Conservation (phyloP, 1,140 invertebrate species). For the Drosophila pallidifrons region DNA sequence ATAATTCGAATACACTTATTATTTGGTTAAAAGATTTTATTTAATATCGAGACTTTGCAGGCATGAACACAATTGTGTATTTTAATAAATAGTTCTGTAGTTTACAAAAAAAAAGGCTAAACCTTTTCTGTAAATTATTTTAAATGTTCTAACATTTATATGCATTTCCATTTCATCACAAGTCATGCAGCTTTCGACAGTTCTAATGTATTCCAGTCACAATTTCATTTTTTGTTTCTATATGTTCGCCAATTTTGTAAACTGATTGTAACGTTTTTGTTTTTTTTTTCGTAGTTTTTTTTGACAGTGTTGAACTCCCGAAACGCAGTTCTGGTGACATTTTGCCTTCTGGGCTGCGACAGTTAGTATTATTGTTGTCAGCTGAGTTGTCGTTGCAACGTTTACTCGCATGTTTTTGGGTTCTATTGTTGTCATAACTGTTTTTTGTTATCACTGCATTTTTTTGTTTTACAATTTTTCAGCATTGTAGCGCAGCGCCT, state of each 20-base stretch:
- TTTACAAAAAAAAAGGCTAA: no score
- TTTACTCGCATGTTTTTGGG: slow-evolving; percentile 63
- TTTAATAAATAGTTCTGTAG: no score
- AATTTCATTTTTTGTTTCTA: slow-evolving; percentile 51
- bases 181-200: slow-evolving; percentile 43
- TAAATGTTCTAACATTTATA: background rate
- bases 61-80: no score
- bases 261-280: slow-evolving; percentile 55
- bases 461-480: slow-evolving; percentile 12
- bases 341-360: slow-evolving; percentile 52
- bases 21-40: no score
- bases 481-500: no score
- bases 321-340: slow-evolving; percentile 32
- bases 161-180: slow-evolving; percentile 27
- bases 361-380: slow-evolving; percentile 43
- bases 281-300: slow-evolving; percentile 50
- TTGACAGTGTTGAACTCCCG: slow-evolving; percentile 52
- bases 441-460: slow-evolving; percentile 62
- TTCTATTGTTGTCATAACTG: slow-evolving; percentile 71
- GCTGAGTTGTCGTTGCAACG: slow-evolving; percentile 41
- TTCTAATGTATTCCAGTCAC: slow-evolving; percentile 74
- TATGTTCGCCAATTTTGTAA: slow-evolving; percentile 51
- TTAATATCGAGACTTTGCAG: no score
- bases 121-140: no score
- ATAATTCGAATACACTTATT: no score